Evolutionary conservation across 2,113 vertebrate species (phyloP).

Genomic region (Laticauda colubrina): DNA sequence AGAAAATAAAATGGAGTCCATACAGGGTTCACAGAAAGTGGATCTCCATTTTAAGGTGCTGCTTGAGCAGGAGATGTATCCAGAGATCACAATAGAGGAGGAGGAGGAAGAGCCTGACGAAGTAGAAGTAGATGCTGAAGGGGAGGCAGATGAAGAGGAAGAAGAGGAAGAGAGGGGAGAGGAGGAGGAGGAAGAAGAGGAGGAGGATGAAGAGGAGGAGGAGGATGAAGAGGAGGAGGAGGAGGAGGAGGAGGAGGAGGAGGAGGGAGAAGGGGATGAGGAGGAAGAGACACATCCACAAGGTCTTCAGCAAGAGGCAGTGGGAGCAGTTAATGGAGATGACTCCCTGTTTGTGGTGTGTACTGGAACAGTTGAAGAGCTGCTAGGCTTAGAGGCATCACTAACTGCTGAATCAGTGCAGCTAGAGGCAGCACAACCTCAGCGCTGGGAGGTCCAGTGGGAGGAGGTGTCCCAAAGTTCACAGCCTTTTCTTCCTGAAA

Average conservation of each 20-base stretch:
- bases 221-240: not conserved
- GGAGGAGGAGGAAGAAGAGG: not conserved
- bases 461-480: not conserved
- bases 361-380: constrained; percentile 23
- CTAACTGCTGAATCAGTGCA: not conserved
- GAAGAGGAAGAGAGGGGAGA: not conserved
- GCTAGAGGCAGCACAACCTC: not conserved
- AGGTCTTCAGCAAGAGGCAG: not conserved
- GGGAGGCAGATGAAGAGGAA: not conserved
- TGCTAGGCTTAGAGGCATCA: not conserved
- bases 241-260: not conserved
- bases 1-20: constrained; percentile 19
- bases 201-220: not conserved
- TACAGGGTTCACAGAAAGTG: not conserved
- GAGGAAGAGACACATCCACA: not conserved
- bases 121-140: not conserved
- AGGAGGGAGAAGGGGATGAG: not conserved
- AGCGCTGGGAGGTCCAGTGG: constrained; percentile 13
- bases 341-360: constrained; percentile 16
- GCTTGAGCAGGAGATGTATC: constrained; percentile 28
- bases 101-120: not conserved
- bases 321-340: constrained; percentile 4
- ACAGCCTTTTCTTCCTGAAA: not conserved
- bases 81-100: constrained; percentile 23
- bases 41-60: constrained; percentile 29